Conservation (phyloP, 1,140 invertebrate genomes). For the Cherax quadricarinatus region DNA sequence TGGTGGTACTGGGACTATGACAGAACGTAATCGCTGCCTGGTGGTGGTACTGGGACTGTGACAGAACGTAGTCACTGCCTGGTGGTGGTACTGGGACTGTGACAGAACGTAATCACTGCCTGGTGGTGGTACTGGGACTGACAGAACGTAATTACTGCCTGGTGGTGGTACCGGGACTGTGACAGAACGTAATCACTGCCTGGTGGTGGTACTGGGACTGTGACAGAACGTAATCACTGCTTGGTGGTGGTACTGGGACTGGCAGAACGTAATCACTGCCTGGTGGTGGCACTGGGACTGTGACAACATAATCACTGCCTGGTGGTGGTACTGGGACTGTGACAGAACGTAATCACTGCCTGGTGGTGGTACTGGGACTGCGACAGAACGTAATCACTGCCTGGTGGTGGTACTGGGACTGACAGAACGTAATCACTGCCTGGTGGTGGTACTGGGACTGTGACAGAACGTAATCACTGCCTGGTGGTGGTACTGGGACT, state of each 20-base stretch:
- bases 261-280: too few species aligned
- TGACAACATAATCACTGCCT: too few species aligned
- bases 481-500: not conserved
- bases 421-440: not conserved
- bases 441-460: not conserved
- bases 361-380: too few species aligned
- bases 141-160: too few species aligned
- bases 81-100: not conserved
- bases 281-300: not conserved
- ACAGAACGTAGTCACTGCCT: too few species aligned
- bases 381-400: too few species aligned
- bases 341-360: too few species aligned
- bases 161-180: not conserved
- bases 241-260: not conserved
- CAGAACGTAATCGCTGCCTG: too few species aligned
- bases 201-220: not conserved
- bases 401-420: too few species aligned
- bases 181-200: too few species aligned
- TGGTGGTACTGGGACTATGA: not conserved
- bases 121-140: not conserved
- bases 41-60: not conserved
- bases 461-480: not conserved
- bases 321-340: too few species aligned
- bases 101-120: too few species aligned
- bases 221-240: not conserved